These are phyloP conservation scores for Gambelia wislizenii DNA, from an alignment of 2,797 vertebrate genomes.

Conservation along the genomic window DNA sequence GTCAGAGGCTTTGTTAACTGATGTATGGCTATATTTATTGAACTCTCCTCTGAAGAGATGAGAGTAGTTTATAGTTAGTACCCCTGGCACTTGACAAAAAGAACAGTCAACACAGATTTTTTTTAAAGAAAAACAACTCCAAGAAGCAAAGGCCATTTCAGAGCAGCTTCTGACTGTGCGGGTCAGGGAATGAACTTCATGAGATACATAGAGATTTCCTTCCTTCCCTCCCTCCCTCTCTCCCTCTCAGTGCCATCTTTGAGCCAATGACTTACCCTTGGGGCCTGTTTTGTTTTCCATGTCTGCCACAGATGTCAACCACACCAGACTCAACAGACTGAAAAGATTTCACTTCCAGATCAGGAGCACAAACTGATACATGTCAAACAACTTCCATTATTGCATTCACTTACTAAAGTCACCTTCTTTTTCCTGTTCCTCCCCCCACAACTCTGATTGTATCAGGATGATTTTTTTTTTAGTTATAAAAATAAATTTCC, in stretches of 20 bases:
- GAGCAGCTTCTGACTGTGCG: neutral
- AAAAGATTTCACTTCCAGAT: neutral
- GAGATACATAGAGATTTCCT: neutral
- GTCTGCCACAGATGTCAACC: neutral
- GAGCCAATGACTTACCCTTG: neutral
- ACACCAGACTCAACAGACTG: neutral
- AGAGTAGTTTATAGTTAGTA: neutral
- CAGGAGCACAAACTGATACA: slow-evolving; percentile 20
- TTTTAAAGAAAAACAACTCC: neutral
- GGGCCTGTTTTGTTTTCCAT: neutral
- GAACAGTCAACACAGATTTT: neutral
- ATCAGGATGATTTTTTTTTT: neutral
- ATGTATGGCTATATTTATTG: no score
- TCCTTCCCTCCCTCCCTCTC: no score
- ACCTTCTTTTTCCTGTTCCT: slow-evolving; percentile 53
- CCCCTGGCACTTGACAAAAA: neutral
- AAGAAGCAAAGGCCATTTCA: neutral
- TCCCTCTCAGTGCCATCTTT: neutral
- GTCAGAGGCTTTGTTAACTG: no score
- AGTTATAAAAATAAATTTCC: slow-evolving; percentile 47
- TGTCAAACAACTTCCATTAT: neutral
- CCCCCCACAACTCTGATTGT: no score
- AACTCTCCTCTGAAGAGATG: neutral
- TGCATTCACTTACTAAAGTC: slow-evolving; percentile 4
- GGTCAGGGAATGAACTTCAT: neutral